A percentile compares a stretch with the other conserved stretches of the same genome.
Evolutionary conservation across 2,888 invertebrate genomes (phyloP).

Genomic region (Heliconius aoede): DNA sequence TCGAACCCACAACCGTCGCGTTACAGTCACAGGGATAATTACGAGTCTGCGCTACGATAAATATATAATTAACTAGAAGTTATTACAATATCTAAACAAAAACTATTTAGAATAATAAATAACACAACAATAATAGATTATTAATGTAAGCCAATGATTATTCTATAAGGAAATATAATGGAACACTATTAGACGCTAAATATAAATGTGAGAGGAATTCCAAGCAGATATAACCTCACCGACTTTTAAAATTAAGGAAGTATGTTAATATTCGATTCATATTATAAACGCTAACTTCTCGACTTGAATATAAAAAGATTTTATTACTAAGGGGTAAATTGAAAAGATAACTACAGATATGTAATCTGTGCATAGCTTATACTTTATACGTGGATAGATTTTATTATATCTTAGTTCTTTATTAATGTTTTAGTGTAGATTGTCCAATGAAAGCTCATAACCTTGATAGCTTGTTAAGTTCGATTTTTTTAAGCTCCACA

Average conservation of each 20-base stretch:
- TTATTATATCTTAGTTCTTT: neutral
- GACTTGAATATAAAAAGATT: constrained; percentile 20
- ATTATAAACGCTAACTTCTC: neutral
- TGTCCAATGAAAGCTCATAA: neutral
- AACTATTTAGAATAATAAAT: neutral
- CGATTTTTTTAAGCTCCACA: no score
- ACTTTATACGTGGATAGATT: neutral
- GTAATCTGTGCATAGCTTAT: neutral
- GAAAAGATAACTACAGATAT: constrained; percentile 1
- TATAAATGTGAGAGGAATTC: constrained; percentile 33
- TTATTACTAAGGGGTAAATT: constrained; percentile 24
- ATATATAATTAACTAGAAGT: neutral
- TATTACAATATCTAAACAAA: neutral
- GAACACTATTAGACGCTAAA: constrained; percentile 31
- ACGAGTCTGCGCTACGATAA: no score
- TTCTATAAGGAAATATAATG: constrained; percentile 29
- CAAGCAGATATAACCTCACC: constrained; percentile 28
- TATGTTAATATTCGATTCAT: constrained; percentile 23
- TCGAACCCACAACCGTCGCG: no score
- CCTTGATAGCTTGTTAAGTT: neutral
- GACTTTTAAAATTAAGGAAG: constrained; percentile 33
- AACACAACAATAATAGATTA: constrained; percentile 9
- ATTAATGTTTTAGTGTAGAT: neutral
- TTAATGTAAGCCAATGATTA: constrained; percentile 2
- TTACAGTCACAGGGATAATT: no score